These are phyloP conservation scores for Beroe forskalii DNA, from an alignment of 37 sponge, comb jelly and placozoan species.

Conservation along the genomic window DNA sequence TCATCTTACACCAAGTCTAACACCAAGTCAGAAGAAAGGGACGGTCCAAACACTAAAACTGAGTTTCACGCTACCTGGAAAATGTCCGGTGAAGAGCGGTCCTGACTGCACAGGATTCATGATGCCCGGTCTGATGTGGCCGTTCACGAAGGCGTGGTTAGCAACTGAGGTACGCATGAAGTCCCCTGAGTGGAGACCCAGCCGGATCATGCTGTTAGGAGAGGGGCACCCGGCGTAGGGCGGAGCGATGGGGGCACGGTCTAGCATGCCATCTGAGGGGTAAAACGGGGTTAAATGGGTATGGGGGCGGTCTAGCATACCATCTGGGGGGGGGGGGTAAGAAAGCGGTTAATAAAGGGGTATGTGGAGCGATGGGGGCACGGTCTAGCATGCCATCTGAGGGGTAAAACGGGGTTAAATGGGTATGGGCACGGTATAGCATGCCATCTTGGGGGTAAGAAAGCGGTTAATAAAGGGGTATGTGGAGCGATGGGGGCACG, in stretches of 20 bases:
- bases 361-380: slow-evolving; percentile 5
- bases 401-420: not conserved
- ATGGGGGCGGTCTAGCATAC: too few relatives aligned
- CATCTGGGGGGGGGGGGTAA: too few relatives aligned
- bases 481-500: slow-evolving; percentile 6
- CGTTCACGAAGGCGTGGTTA: slow-evolving; percentile 12
- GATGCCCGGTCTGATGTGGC: slow-evolving; percentile 53
- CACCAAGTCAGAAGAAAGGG: too few relatives aligned
- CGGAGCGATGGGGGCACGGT: slow-evolving; percentile 20
- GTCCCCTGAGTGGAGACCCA: slow-evolving; percentile 17
- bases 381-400: slow-evolving; percentile 37
- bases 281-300: not conserved
- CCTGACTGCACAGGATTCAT: slow-evolving; percentile 20
- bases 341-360: slow-evolving; percentile 12
- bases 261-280: slow-evolving; percentile 34
- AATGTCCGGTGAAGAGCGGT: slow-evolving; percentile 29
- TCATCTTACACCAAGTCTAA: too few relatives aligned
- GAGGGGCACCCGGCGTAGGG: slow-evolving; percentile 58
- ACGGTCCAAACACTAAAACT: too few relatives aligned
- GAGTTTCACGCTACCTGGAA: too few relatives aligned
- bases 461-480: slow-evolving; percentile 18
- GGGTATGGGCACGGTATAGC: not conserved
- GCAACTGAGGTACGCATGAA: slow-evolving; percentile 23
- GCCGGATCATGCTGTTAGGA: slow-evolving; percentile 53
- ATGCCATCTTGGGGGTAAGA: too few relatives aligned